These are phyloP conservation scores for Pseudomyrmex gracilis DNA, from an alignment of 1,140 invertebrate genomes.

Conservation along the genomic window DNA sequence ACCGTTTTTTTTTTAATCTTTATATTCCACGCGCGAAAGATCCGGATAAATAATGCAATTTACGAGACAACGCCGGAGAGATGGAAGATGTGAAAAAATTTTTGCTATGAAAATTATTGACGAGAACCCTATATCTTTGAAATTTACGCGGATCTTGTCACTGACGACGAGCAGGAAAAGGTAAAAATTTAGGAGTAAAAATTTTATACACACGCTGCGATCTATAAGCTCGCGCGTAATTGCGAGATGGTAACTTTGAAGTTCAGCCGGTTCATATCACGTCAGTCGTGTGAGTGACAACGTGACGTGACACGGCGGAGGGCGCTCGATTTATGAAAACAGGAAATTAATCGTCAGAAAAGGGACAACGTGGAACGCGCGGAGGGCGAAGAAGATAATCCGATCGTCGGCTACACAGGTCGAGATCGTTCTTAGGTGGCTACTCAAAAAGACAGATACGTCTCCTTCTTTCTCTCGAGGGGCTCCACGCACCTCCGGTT, in stretches of 20 bases:
- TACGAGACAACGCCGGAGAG: not conserved
- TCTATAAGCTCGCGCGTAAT: not conserved
- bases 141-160: not conserved
- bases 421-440: slow-evolving; percentile 61
- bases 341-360: slow-evolving; percentile 58
- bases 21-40: not conserved
- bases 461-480: slow-evolving; percentile 47
- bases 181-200: no score
- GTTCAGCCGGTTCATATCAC: not conserved
- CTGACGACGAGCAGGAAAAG: no score
- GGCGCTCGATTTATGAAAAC: slow-evolving; percentile 25
- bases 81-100: not conserved
- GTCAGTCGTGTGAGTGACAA: no score
- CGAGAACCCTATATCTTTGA: not conserved
- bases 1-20: no score
- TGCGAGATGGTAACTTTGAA: not conserved
- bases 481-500: slow-evolving; percentile 58
- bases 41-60: not conserved
- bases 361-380: slow-evolving; percentile 28
- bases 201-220: no score
- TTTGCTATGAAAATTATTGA: not conserved
- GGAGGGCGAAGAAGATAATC: slow-evolving; percentile 54
- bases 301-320: not conserved
- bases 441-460: slow-evolving; percentile 69
- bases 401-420: slow-evolving; percentile 22